Evolutionary conservation across 2,888 invertebrate species (phyloP), one percentile per base, ranked within the genome.

Genomic region (Yponomeuta sedellus): DNA sequence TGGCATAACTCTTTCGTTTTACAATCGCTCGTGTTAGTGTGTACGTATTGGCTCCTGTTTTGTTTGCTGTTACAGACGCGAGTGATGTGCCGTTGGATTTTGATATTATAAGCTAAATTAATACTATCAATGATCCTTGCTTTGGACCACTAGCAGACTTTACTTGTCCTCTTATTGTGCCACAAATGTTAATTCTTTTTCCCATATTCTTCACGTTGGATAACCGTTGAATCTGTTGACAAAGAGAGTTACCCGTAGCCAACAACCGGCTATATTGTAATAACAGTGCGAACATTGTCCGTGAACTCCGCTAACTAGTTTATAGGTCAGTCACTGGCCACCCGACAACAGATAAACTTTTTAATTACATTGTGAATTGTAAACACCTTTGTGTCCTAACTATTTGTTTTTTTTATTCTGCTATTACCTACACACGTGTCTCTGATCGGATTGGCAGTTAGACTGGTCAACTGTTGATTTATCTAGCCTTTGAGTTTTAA

Each of bases 251-350:
- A 16, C 44, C 16, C 10, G 8, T 16, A 40, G 40, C 11, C 28
- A 52, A 12, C 44, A 12, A 52, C 44, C 44, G 16, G 44, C 44
- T 16, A 28, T 61, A 25, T 16, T 61, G 62, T 62, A 62, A 62
- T 62, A 62, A 62, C 25, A 62, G 16, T 19, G 39, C 34, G 62
- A 39, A 62, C 62, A 28, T n/a, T 63, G 44, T 19, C 63, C 63
- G 44, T 63, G 63, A 63, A 63, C 63, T 63, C n/a, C 40, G 16
- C 20, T 63, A 40, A 63, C 63, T 40, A 63, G 63, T 63, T 63
- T 63, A 63, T 63, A 63, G 63, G 63, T 63, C 63, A 63, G 16
- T 62, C 62, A 39, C 62, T 34, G 62, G 0, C 16, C n/a, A 10
- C 34, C 61, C 12, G 25, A 12, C 39, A 39, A 4, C n/a, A n/a